These are phyloP conservation scores for Rhinolophus ferrumequinum DNA, from an alignment of 2,113 vertebrate genomes.

Conservation along the genomic window DNA sequence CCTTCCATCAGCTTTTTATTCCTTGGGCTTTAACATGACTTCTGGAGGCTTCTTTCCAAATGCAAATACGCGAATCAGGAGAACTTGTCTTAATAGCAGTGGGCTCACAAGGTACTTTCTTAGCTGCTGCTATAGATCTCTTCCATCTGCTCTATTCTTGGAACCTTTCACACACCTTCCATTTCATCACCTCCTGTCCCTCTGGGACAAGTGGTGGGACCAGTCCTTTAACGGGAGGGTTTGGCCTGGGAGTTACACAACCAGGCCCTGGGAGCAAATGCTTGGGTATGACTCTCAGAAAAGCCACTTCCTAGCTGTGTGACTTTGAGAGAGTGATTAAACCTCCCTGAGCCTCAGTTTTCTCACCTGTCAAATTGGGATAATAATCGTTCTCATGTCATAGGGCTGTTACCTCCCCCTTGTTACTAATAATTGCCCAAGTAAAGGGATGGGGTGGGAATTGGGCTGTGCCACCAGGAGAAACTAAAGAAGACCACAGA, in stretches of 20 bases:
- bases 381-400: not conserved
- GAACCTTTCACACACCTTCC: not conserved
- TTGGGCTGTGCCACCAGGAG: conserved; percentile 69
- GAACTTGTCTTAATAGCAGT: not conserved
- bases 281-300: not conserved
- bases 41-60: not conserved
- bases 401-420: not conserved
- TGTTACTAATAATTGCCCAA: not conserved
- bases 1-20: not conserved
- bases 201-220: not conserved
- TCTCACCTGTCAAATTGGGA: not conserved
- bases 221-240: not conserved
- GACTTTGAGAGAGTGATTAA: not conserved
- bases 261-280: not conserved
- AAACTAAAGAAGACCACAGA: conserved; percentile 56
- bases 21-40: not conserved
- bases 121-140: not conserved
- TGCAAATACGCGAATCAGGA: not conserved
- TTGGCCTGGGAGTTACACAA: not conserved
- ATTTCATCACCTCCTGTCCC: not conserved
- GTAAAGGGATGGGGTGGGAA: not conserved
- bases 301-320: not conserved
- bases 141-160: not conserved
- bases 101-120: not conserved
- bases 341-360: not conserved